Percentiles rank a stretch among this genome's conserved stretches.
Evolutionary conservation across 2,797 vertebrate species (phyloP).

Genomic region (Chaenodraco wilsoni): DNA sequence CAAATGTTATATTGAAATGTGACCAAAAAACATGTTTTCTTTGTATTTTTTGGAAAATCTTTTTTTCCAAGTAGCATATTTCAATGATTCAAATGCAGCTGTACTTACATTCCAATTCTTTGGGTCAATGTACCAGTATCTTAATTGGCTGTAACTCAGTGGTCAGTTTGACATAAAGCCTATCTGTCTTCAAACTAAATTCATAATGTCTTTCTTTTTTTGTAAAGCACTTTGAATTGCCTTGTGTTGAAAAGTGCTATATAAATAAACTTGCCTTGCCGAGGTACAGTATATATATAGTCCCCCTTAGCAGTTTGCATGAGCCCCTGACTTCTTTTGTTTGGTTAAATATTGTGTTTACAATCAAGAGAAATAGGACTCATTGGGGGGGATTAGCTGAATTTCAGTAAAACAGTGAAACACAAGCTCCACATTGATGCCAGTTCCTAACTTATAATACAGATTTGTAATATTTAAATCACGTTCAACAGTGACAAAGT

Average conservation of each 20-base stretch:
- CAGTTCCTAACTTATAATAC: background rate
- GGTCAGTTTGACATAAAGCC: background rate
- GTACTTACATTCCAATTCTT: too few species aligned
- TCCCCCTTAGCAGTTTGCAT: background rate
- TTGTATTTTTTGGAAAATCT: too few species aligned
- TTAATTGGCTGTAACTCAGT: background rate
- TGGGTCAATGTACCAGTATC: too few species aligned
- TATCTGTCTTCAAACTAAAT: background rate
- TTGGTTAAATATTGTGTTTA: background rate
- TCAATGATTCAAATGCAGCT: too few species aligned
- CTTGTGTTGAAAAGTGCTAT: too few species aligned
- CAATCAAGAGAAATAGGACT: background rate
- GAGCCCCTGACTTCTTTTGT: background rate
- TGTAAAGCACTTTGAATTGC: too few species aligned
- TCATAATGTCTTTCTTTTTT: too few species aligned
- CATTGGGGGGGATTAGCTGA: background rate
- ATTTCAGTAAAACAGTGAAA: background rate
- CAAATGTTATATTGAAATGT: too few species aligned
- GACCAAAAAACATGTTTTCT: too few species aligned
- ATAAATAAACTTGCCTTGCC: too few species aligned
- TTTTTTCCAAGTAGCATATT: too few species aligned
- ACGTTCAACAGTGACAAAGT: background rate
- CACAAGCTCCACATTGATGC: background rate
- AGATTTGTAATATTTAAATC: slow-evolving; percentile 12
- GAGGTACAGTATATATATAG: background rate